Conservation (phyloP, 2,888 invertebrate genomes). For the Cheilosia vernalis region DNA sequence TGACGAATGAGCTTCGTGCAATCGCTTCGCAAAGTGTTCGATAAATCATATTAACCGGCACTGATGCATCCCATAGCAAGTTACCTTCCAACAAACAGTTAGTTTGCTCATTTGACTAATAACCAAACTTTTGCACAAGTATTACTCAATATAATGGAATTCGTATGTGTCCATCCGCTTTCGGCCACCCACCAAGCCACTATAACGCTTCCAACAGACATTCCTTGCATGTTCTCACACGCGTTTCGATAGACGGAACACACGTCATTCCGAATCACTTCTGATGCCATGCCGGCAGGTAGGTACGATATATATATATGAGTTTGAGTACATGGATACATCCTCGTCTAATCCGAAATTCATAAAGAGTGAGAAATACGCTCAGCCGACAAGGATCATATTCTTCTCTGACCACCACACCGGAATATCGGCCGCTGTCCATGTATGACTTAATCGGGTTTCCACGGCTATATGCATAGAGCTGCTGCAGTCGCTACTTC, state of each 20-base stretch:
- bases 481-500: background rate
- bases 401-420: conserved; percentile 43
- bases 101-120: background rate
- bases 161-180: background rate
- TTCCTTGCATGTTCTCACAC: conserved; percentile 55
- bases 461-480: conserved; percentile 30
- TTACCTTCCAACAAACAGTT: too few relatives aligned
- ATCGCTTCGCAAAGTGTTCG: too few relatives aligned
- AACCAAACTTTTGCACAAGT: conserved; percentile 45
- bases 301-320: conserved; percentile 1
- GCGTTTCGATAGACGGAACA: conserved; percentile 28
- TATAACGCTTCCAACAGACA: conserved; percentile 40
- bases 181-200: conserved; percentile 63
- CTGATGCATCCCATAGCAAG: too few relatives aligned
- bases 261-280: conserved; percentile 63
- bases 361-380: conserved; percentile 74
- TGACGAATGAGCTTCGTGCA: too few relatives aligned
- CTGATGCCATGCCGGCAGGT: conserved; percentile 41
- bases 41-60: too few relatives aligned
- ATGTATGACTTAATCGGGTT: conserved; percentile 71
- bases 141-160: conserved; percentile 65
- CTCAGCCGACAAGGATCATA: conserved; percentile 70
- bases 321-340: conserved; percentile 6
- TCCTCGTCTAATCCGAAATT: conserved; percentile 67
- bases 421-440: conserved; percentile 8